These are phyloP conservation scores for Xestia xanthographa DNA, from an alignment of 2,888 invertebrate species.

Conservation along the genomic window DNA sequence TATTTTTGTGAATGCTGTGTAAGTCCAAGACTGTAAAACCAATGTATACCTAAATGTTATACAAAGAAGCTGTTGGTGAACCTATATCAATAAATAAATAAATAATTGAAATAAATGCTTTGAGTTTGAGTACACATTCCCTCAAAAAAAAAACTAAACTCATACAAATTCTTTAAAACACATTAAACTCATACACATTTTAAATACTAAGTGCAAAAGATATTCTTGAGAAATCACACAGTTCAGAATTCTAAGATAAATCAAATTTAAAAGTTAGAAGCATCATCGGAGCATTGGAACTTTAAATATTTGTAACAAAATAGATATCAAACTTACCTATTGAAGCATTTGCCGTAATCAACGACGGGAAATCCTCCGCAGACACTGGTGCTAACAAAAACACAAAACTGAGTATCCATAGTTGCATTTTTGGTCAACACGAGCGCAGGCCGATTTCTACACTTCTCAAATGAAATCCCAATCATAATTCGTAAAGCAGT, in stretches of 20 bases:
- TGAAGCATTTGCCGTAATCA: slow-evolving; percentile 93
- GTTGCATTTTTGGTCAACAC: slow-evolving; percentile 76
- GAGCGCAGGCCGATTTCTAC: slow-evolving; percentile 63
- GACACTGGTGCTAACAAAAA: slow-evolving; percentile 70
- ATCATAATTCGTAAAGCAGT: slow-evolving; percentile 78
- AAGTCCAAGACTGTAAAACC: too few relatives aligned
- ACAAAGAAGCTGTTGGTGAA: too few relatives aligned
- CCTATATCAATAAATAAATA: too few relatives aligned
- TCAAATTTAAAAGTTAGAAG: not conserved
- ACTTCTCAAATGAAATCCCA: slow-evolving; percentile 67
- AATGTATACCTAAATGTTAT: too few relatives aligned
- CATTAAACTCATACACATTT: too few relatives aligned
- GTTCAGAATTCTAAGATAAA: not conserved
- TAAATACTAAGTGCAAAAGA: not conserved
- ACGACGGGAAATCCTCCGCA: slow-evolving; percentile 93
- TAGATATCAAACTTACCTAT: slow-evolving; percentile 91
- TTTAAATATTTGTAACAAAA: not conserved
- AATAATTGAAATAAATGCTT: too few relatives aligned
- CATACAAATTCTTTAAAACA: not conserved
- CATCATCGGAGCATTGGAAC: not conserved
- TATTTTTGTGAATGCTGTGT: too few relatives aligned
- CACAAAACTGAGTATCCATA: slow-evolving; percentile 73
- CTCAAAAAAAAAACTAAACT: not conserved
- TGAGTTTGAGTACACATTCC: too few relatives aligned
- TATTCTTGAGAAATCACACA: not conserved